Percentiles rank a stretch among this genome's conserved stretches.
Conservation (phyloP, 2,888 invertebrate species). For the Drosophila niveifrons region DNA sequence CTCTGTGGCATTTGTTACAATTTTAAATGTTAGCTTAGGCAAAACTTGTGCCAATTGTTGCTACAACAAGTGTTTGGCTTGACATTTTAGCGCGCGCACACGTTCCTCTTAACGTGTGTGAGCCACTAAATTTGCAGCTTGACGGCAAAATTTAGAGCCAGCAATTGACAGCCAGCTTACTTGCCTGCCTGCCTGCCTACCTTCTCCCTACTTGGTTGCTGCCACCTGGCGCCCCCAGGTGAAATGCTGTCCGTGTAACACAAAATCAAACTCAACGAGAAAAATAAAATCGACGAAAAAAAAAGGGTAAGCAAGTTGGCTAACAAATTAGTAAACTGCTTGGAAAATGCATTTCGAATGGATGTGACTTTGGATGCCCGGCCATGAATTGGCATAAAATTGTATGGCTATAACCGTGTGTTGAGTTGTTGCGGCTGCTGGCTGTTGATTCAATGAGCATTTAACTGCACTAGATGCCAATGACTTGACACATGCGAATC, state of each 20-base stretch:
- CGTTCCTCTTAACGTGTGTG: conserved; percentile 45
- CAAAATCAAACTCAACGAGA: conserved; percentile 34
- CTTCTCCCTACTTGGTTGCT: neutral
- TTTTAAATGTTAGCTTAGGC: conserved; percentile 79
- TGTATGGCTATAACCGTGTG: conserved; percentile 29
- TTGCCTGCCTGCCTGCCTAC: conserved; percentile 4
- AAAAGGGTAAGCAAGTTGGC: conserved; percentile 58
- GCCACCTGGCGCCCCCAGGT: conserved; percentile 58
- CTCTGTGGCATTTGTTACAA: conserved; percentile 81
- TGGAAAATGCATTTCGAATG: conserved; percentile 62
- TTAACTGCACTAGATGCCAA: conserved; percentile 81
- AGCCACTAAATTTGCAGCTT: conserved; percentile 50
- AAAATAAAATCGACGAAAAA: conserved; percentile 11
- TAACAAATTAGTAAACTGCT: conserved; percentile 65
- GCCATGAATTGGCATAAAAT: conserved; percentile 77
- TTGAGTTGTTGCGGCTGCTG: conserved; percentile 50
- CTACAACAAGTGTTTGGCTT: conserved; percentile 77
- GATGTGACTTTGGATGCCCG: conserved; percentile 60
- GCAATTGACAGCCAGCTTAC: conserved; percentile 53
- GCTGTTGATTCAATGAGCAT: conserved; percentile 65
- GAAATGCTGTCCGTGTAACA: conserved; percentile 52
- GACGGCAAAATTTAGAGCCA: conserved; percentile 42
- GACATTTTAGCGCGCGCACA: conserved; percentile 73
- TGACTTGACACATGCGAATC: conserved; percentile 82
- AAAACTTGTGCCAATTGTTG: conserved; percentile 80